Conservation (phyloP, 2,888 invertebrate species). For the Endomychus coccineus region DNA sequence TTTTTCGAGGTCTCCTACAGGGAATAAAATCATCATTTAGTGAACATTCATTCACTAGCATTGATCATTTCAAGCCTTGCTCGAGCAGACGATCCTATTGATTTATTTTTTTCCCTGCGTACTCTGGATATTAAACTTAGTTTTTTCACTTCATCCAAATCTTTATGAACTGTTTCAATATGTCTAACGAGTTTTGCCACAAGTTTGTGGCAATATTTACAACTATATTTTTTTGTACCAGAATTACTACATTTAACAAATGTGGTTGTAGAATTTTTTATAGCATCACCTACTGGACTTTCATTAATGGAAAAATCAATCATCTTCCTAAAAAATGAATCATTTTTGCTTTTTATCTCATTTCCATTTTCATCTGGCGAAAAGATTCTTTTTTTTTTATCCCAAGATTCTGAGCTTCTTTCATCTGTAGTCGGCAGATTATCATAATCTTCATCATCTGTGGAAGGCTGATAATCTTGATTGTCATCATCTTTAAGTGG, state of each 20-base stretch:
- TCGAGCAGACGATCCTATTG: neutral
- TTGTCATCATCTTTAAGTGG: too few relatives aligned
- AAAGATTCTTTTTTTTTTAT: too few relatives aligned
- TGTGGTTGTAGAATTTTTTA: neutral
- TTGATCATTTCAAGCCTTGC: slow-evolving; percentile 1
- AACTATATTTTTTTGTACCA: slow-evolving; percentile 5
- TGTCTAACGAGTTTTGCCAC: slow-evolving; percentile 2
- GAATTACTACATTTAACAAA: slow-evolving; percentile 1
- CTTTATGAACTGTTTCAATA: slow-evolving; percentile 7
- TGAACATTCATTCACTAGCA: slow-evolving; percentile 1
- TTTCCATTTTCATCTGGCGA: too few relatives aligned
- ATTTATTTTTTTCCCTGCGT: neutral
- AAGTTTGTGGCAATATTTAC: slow-evolving; percentile 5
- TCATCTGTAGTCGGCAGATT: too few relatives aligned
- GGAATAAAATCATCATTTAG: neutral
- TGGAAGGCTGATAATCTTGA: too few relatives aligned
- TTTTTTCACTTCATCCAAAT: slow-evolving; percentile 6
- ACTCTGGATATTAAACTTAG: slow-evolving; percentile 2
- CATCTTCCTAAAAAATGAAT: too few relatives aligned
- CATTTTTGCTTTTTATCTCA: too few relatives aligned
- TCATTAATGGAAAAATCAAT: neutral
- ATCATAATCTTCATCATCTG: too few relatives aligned
- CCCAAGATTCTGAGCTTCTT: too few relatives aligned
- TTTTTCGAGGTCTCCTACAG: slow-evolving; percentile 5
- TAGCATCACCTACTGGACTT: neutral